phyloP scores from a whole-genome alignment of 2,797 vertebrate genomes.

The Syndactyla subalaris region DNA sequence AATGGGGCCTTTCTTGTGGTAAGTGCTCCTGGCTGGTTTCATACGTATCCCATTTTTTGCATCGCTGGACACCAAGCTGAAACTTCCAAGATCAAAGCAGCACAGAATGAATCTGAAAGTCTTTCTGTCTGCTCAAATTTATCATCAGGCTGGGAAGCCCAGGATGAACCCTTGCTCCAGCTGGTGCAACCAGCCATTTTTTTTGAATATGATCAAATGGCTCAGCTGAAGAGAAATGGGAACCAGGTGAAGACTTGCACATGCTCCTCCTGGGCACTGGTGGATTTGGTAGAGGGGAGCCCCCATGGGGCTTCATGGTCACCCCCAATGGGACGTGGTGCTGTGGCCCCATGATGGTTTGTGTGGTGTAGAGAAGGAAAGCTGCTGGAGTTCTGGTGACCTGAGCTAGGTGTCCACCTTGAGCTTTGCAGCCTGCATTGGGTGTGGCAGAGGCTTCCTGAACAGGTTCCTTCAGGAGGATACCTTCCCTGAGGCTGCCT shows the following conservation, averaged over 20 bases:
- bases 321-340: neutral
- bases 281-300: neutral
- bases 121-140: neutral
- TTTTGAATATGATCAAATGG: neutral
- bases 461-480: neutral
- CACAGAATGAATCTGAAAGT: neutral
- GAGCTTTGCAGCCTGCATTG: neutral
- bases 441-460: conserved; percentile 19
- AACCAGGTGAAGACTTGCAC: neutral
- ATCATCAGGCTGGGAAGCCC: neutral
- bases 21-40: neutral
- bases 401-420: conserved; percentile 54
- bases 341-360: neutral
- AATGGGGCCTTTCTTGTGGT: neutral
- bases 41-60: neutral
- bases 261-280: neutral
- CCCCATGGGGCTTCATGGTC: rapidly evolving
- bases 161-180: neutral
- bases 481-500: neutral
- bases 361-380: neutral
- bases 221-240: neutral
- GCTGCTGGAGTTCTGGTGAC: conserved; percentile 3
- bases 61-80: neutral
- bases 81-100: conserved; percentile 25
- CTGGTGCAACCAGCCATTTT: neutral